These are phyloP conservation scores for Teleiodes luculella DNA, from an alignment of 2,888 invertebrate genomes.

Conservation along the genomic window DNA sequence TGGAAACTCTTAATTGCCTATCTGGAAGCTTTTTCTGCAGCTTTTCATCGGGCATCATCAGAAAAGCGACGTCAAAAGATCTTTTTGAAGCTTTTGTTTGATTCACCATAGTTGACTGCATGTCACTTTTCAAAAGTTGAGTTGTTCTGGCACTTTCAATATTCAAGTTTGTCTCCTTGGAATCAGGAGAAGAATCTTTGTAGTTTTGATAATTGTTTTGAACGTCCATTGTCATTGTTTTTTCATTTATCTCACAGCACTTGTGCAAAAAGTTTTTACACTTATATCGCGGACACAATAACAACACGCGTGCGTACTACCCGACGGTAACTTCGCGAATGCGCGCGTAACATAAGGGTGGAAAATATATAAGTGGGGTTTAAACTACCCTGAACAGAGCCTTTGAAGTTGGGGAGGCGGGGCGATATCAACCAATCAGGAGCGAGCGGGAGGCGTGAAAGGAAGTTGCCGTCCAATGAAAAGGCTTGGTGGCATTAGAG, in stretches of 20 bases:
- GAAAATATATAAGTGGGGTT: slow-evolving; percentile 76
- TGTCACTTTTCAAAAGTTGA: slow-evolving; percentile 57
- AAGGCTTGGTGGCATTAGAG: slow-evolving; percentile 46
- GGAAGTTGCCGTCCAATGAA: slow-evolving; percentile 56
- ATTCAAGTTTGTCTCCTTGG: slow-evolving; percentile 65
- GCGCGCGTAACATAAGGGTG: slow-evolving; percentile 71
- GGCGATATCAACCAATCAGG: slow-evolving; percentile 58
- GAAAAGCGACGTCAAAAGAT: slow-evolving; percentile 93
- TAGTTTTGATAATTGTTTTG: slow-evolving; percentile 74
- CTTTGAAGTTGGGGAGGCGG: slow-evolving; percentile 64
- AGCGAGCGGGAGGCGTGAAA: slow-evolving; percentile 60
- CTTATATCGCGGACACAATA: slow-evolving; percentile 60
- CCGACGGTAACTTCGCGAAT: slow-evolving; percentile 65
- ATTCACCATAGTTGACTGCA: slow-evolving; percentile 57
- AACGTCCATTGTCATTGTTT: slow-evolving; percentile 85
- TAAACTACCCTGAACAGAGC: slow-evolving; percentile 69
- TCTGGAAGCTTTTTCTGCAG: slow-evolving; percentile 81
- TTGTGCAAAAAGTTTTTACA: slow-evolving; percentile 66
- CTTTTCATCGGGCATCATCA: slow-evolving; percentile 92
- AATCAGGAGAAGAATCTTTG: slow-evolving; percentile 69
- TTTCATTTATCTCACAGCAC: slow-evolving; percentile 61
- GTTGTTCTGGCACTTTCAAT: slow-evolving; percentile 74
- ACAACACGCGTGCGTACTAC: slow-evolving; percentile 66
- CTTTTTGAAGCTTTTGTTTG: slow-evolving; percentile 80
- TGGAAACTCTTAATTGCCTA: slow-evolving; percentile 73